Conservation (phyloP, 1,140 invertebrate species). For the Ceratoteleas bidentatus region DNA sequence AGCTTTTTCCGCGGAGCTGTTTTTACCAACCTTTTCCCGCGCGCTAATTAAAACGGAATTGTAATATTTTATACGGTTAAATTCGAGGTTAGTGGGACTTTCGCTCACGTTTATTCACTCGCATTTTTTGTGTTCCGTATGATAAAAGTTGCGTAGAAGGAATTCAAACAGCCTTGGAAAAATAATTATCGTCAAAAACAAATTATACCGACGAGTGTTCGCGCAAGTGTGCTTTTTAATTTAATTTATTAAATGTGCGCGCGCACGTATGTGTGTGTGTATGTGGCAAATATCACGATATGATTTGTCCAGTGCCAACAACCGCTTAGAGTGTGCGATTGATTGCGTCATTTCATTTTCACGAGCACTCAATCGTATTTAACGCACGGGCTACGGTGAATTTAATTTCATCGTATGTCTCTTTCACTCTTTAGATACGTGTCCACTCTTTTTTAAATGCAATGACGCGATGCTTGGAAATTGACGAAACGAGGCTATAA, state of each 20-base stretch:
- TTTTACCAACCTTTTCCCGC: too few relatives aligned
- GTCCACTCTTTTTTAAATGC: slow-evolving; percentile 60
- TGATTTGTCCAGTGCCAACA: slow-evolving; percentile 58
- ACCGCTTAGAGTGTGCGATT: slow-evolving; percentile 63
- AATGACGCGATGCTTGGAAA: slow-evolving; percentile 61
- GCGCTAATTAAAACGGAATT: too few relatives aligned
- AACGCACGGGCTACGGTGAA: slow-evolving; percentile 60
- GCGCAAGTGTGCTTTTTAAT: too few relatives aligned
- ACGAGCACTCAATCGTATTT: slow-evolving; percentile 65
- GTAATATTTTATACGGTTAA: too few relatives aligned
- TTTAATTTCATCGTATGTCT: slow-evolving; percentile 64
- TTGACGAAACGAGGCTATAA: slow-evolving; percentile 58
- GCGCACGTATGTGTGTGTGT: slow-evolving; percentile 19
- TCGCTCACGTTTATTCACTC: too few relatives aligned
- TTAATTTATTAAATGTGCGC: slow-evolving; percentile 37
- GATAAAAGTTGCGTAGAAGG: too few relatives aligned
- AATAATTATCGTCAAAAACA: too few relatives aligned
- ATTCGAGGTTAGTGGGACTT: too few relatives aligned
- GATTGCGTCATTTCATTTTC: slow-evolving; percentile 65
- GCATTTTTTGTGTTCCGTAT: too few relatives aligned
- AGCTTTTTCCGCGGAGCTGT: too few relatives aligned
- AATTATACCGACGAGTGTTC: too few relatives aligned
- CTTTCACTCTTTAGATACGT: slow-evolving; percentile 57
- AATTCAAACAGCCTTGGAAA: too few relatives aligned
- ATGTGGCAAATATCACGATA: slow-evolving; percentile 60